Evolutionary conservation across 2,113 vertebrate genomes (phyloP).

Genomic region (Eurystomus gularis): DNA sequence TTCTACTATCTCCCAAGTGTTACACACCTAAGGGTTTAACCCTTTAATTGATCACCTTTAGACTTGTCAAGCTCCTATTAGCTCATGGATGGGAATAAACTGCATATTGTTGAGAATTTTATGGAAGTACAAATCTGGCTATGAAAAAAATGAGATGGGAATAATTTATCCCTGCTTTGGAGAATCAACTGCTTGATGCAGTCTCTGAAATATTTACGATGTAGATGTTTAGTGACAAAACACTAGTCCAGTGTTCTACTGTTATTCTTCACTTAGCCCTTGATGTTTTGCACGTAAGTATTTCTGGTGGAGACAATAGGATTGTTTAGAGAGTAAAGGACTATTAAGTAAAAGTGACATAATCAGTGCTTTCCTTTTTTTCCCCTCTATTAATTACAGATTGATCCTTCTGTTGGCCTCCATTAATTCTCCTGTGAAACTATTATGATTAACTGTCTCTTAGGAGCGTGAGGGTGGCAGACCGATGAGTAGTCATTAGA

Average conservation of each 20-base stretch:
- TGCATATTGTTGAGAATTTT: neutral
- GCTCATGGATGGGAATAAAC: neutral
- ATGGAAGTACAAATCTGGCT: neutral
- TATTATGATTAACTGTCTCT: neutral
- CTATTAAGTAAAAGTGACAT: neutral
- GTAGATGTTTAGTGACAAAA: neutral
- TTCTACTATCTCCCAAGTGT: neutral
- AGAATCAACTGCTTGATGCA: neutral
- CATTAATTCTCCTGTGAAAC: neutral
- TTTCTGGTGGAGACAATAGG: neutral
- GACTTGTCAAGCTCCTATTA: neutral
- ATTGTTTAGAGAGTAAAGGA: neutral
- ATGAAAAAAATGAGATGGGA: neutral
- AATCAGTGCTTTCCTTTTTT: neutral
- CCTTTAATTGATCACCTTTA: neutral
- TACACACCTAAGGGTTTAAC: neutral
- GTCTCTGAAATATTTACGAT: neutral
- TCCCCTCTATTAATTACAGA: constrained; percentile 5
- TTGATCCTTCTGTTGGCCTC: neutral
- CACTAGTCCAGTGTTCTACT: neutral
- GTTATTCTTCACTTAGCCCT: neutral
- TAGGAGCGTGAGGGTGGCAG: neutral
- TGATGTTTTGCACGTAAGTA: rapidly evolving
- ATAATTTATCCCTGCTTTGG: neutral
- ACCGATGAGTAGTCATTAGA: neutral